phyloP scores from a whole-genome alignment of 2,888 invertebrate genomes.

The Neoaliturus tenellus region DNA sequence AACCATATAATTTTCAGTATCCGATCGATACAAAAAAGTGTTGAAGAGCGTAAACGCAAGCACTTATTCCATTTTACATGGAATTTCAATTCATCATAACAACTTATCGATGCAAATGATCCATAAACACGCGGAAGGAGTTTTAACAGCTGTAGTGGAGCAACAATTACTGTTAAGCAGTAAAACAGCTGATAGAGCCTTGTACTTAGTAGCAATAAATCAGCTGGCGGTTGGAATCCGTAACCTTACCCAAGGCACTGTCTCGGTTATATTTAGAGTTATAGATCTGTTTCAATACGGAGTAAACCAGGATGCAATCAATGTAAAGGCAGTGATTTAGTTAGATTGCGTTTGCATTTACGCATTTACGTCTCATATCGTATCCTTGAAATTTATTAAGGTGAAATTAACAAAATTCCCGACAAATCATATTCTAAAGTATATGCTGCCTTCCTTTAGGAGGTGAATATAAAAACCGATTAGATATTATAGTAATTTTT shows the following conservation, averaged over 20 bases:
- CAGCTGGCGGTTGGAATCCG: background rate
- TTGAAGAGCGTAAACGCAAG: background rate
- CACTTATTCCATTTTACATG: background rate
- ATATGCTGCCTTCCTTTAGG: too few species aligned
- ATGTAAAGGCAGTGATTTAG: background rate
- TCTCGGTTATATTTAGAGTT: background rate
- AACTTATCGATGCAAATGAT: constrained; percentile 5
- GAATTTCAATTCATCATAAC: background rate
- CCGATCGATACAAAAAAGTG: background rate
- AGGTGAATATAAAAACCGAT: too few species aligned
- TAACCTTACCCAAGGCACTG: background rate
- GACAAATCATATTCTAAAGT: too few species aligned
- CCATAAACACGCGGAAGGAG: constrained; percentile 14
- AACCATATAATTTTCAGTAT: background rate
- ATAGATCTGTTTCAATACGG: background rate
- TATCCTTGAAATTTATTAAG: too few species aligned
- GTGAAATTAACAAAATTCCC: too few species aligned
- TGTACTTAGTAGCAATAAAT: constrained; percentile 27
- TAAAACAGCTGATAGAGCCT: constrained; percentile 11
- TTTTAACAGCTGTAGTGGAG: background rate
- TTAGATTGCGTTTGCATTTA: too few species aligned
- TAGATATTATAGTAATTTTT: too few species aligned
- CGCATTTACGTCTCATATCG: too few species aligned
- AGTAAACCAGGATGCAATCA: background rate
- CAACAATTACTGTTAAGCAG: constrained; percentile 21